These are phyloP conservation scores for Ypsolopha sequella DNA, from an alignment of 2,888 invertebrate species.

Conservation along the genomic window DNA sequence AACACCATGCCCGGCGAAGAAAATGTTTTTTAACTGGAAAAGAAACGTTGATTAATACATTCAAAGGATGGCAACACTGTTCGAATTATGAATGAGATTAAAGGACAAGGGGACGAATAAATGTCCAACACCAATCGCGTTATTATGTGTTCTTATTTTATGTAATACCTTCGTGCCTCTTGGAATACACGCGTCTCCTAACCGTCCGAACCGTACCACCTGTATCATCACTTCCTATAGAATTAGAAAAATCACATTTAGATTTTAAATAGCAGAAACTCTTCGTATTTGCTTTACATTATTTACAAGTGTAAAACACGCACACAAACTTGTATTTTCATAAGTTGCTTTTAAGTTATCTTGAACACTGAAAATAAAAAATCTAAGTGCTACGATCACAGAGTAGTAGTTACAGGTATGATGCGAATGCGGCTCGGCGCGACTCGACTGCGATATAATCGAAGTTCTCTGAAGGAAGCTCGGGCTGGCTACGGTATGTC, in stretches of 20 bases:
- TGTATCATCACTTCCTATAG: constrained; percentile 33
- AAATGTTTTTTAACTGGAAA: background rate
- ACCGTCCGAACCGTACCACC: constrained; percentile 15
- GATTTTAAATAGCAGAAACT: constrained; percentile 13
- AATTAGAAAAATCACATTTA: constrained; percentile 27
- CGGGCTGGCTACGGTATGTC: constrained; percentile 67
- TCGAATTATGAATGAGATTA: background rate
- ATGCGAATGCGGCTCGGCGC: constrained; percentile 81
- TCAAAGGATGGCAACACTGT: background rate
- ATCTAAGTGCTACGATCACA: background rate
- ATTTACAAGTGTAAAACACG: constrained; percentile 29
- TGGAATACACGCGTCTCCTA: constrained; percentile 39
- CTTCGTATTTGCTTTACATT: constrained; percentile 48
- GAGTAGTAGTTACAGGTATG: constrained; percentile 85
- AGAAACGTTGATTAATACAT: background rate
- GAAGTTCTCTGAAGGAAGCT: constrained; percentile 77
- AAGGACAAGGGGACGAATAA: constrained; percentile 14
- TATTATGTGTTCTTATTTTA: background rate
- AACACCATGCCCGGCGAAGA: background rate
- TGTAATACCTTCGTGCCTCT: constrained; percentile 53
- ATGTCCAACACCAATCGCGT: constrained; percentile 30
- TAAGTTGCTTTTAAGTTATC: constrained; percentile 1
- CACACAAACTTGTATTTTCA: constrained; percentile 25
- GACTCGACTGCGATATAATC: constrained; percentile 81
- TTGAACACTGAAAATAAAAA: background rate